phyloP scores from a whole-genome alignment of 2,888 invertebrate species.

The Esperia sulphurella region DNA sequence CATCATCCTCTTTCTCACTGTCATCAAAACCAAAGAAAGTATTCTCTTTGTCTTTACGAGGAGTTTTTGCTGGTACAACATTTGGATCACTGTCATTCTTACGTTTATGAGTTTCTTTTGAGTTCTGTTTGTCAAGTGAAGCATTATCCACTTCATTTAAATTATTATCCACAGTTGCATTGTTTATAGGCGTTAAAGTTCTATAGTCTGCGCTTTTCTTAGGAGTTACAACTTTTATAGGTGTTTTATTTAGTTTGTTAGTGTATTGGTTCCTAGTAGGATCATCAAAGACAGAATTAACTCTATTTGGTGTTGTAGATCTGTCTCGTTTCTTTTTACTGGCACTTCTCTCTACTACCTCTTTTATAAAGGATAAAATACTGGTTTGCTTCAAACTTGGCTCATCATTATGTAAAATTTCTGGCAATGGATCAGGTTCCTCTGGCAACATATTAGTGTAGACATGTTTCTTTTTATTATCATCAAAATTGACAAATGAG shows the following conservation, averaged over 20 bases:
- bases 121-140: slow-evolving; percentile 23
- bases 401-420: slow-evolving; percentile 31
- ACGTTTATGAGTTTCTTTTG: slow-evolving; percentile 23
- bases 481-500: slow-evolving; percentile 57
- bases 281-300: slow-evolving; percentile 42
- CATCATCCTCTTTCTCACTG: slow-evolving; percentile 49
- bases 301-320: slow-evolving; percentile 44
- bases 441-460: slow-evolving; percentile 57
- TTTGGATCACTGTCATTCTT: slow-evolving; percentile 18
- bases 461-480: slow-evolving; percentile 62
- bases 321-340: slow-evolving; percentile 48
- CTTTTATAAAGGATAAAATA: slow-evolving; percentile 68
- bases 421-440: slow-evolving; percentile 35
- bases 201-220: slow-evolving; percentile 10
- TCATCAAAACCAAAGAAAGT: slow-evolving; percentile 74
- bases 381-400: slow-evolving; percentile 62
- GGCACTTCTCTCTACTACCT: slow-evolving; percentile 52
- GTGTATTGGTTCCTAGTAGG: slow-evolving; percentile 10
- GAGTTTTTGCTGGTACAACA: slow-evolving; percentile 19
- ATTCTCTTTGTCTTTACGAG: slow-evolving; percentile 33
- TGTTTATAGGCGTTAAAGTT: neutral
- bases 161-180: neutral
- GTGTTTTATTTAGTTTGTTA: slow-evolving; percentile 5
- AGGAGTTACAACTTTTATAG: slow-evolving; percentile 14
- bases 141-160: slow-evolving; percentile 3